Conservation (phyloP, 2,113 vertebrate genomes). For the Coreoperca whiteheadi region DNA sequence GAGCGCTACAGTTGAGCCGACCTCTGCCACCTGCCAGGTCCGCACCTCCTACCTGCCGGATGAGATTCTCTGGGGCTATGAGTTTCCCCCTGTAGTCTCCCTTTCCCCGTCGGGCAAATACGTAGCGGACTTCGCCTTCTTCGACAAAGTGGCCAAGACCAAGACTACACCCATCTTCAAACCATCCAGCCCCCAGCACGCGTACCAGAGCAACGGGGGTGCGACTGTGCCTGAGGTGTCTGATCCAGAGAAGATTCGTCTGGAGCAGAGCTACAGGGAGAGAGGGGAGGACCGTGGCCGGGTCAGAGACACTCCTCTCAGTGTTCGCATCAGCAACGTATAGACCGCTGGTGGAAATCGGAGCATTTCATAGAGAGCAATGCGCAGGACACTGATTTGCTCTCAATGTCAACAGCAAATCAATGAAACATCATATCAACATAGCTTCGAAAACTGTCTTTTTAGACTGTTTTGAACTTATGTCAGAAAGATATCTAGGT, state of each 20-base stretch:
- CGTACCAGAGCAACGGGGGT: constrained; percentile 72
- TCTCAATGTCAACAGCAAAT: background rate
- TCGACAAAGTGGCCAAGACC: constrained; percentile 93
- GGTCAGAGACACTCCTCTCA: constrained; percentile 85
- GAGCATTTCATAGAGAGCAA: background rate
- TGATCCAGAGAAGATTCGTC: constrained; percentile 89
- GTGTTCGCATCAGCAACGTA: constrained; percentile 95
- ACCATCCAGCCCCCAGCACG: constrained; percentile 73
- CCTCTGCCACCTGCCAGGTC: constrained; percentile 96
- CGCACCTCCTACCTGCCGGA: constrained; percentile 97
- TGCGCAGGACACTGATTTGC: background rate
- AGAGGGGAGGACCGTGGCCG: constrained; percentile 76
- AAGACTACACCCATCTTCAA: constrained; percentile 82
- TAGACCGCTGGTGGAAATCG: constrained; percentile 8
- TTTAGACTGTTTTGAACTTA: background rate
- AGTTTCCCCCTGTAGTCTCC: constrained; percentile 94
- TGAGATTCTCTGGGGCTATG: constrained; percentile 98
- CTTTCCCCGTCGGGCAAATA: constrained; percentile 97
- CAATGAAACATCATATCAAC: constrained; percentile 7
- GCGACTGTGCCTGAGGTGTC: constrained; percentile 64
- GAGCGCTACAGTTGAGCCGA: constrained; percentile 95
- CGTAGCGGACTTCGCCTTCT: constrained; percentile 94
- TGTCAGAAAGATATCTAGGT: background rate
- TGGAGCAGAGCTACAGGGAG: constrained; percentile 89
- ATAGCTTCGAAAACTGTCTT: background rate